Conservation (phyloP, 37 sponge, comb jelly and placozoan species). For the Halisarca cf. caerulea region DNA sequence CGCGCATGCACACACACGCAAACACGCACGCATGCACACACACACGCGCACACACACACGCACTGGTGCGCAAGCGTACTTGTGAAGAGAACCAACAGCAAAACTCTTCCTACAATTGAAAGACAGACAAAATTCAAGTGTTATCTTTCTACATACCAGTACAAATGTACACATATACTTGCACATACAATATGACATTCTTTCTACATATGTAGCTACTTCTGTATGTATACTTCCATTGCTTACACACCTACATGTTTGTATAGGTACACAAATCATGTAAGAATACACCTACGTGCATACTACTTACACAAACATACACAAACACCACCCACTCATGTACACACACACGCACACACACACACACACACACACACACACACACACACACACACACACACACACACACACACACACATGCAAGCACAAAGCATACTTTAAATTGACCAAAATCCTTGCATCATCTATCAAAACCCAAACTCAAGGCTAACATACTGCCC, state of each 20-base stretch:
- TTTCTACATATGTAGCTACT: not conserved
- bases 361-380: conserved; percentile 6
- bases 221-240: not conserved
- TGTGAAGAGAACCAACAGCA: too few species aligned
- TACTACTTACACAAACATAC: conserved; percentile 2
- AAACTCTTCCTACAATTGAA: too few species aligned
- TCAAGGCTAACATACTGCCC: too few species aligned
- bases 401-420: too few species aligned
- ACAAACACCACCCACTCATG: conserved; percentile 18
- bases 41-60: conserved; percentile 18
- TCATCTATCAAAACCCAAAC: too few species aligned
- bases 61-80: too few species aligned
- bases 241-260: not conserved
- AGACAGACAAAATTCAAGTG: too few species aligned
- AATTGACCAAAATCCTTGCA: too few species aligned
- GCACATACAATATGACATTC: not conserved
- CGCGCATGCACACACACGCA: not conserved
- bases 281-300: too few species aligned
- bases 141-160: not conserved
- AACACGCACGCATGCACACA: conserved; percentile 18
- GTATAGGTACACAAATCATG: not conserved
- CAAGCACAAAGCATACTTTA: too few species aligned
- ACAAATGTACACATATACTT: conserved; percentile 16
- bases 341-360: conserved; percentile 24
- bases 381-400: too few species aligned